Conservation (phyloP, 2,113 vertebrate species). For the Bos indicus region DNA sequence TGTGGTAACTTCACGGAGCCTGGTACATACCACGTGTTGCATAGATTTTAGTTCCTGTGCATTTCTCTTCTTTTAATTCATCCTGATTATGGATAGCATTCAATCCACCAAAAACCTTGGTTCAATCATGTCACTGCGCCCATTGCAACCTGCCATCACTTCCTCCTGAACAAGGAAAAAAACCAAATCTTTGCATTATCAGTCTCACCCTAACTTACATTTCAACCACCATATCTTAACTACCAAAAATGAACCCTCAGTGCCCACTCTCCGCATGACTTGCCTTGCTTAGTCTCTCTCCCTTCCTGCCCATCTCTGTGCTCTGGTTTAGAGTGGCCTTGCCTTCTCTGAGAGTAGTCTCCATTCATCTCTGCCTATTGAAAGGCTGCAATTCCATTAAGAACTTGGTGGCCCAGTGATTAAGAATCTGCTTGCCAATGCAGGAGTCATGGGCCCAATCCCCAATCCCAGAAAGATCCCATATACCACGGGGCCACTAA, state of each 20-base stretch:
- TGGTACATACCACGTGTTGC: not conserved
- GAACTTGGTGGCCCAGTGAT: not conserved
- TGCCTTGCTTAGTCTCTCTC: not conserved
- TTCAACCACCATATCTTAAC: not conserved
- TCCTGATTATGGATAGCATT: not conserved
- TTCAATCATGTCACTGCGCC: not conserved
- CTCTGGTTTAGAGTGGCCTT: not conserved
- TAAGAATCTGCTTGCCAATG: not conserved
- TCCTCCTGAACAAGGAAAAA: not conserved
- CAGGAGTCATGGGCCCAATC: not conserved
- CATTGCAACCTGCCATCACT: not conserved
- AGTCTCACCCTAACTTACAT: not conserved
- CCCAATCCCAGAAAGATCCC: not conserved
- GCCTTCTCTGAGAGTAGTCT: not conserved
- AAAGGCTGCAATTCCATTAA: not conserved
- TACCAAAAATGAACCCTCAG: not conserved
- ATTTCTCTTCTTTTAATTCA: not conserved
- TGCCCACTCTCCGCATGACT: accelerated
- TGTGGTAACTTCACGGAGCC: not conserved
- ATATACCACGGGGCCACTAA: not conserved
- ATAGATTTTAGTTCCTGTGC: not conserved
- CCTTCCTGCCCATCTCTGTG: not conserved
- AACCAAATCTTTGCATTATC: not conserved
- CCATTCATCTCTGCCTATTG: not conserved
- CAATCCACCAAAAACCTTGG: not conserved